phyloP scores from a whole-genome alignment of 2,797 vertebrate species.

The Staurois parvus region DNA sequence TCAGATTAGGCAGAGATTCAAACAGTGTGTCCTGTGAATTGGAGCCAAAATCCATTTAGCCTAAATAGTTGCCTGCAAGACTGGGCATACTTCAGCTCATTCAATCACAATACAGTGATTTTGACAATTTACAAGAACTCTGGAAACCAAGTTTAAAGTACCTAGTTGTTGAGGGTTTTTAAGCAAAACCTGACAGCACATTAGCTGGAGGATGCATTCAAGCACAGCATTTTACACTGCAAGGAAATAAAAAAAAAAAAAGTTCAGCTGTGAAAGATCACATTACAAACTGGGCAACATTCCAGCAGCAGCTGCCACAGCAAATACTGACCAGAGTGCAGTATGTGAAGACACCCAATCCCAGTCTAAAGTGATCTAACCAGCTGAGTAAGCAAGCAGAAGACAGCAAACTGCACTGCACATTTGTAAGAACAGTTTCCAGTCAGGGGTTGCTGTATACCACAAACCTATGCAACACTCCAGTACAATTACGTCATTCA shows the following conservation, averaged over 20 bases:
- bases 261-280: conserved; percentile 26
- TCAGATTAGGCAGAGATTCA: too few species aligned
- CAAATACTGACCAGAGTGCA: conserved; percentile 1
- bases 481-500: too few species aligned
- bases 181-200: not conserved
- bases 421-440: too few species aligned
- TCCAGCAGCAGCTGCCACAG: conserved; percentile 51
- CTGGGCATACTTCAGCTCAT: too few species aligned
- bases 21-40: too few species aligned
- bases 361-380: not conserved
- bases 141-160: not conserved
- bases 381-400: conserved; percentile 1
- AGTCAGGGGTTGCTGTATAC: too few species aligned
- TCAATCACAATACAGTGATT: not conserved
- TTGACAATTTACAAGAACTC: not conserved
- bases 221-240: not conserved
- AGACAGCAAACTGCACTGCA: not conserved
- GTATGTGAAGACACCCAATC: not conserved
- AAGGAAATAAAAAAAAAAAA: not conserved
- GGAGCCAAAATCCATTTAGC: too few species aligned
- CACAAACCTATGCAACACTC: too few species aligned
- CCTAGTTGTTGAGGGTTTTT: too few species aligned
- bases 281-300: conserved; percentile 32
- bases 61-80: too few species aligned
- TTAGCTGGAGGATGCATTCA: not conserved